These are phyloP conservation scores for Melipona quadrifasciata DNA, from an alignment of 1,140 invertebrate species.

Conservation along the genomic window DNA sequence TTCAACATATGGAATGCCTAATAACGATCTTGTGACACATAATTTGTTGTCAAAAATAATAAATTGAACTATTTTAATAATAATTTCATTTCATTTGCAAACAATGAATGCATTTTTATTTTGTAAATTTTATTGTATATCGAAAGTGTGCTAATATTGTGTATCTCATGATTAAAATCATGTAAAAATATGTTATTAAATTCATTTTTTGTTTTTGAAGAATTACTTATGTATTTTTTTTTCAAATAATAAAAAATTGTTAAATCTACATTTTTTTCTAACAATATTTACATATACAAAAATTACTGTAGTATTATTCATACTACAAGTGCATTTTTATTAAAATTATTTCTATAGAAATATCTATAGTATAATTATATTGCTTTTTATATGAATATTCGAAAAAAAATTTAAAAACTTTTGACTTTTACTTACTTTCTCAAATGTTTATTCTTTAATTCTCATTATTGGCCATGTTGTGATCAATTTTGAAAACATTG, in stretches of 20 bases:
- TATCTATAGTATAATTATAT: constrained; percentile 16
- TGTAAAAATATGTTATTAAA: constrained; percentile 44
- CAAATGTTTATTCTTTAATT: constrained; percentile 53
- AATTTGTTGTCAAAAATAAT: constrained; percentile 11
- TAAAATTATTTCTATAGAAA: constrained; percentile 45
- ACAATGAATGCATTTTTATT: constrained; percentile 47
- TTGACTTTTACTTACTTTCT: constrained; percentile 30
- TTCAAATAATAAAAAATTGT: constrained; percentile 55
- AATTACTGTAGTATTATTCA: constrained; percentile 24
- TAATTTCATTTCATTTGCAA: constrained; percentile 35
- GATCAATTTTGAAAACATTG: constrained; percentile 70
- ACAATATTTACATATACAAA: constrained; percentile 51
- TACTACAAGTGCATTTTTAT: constrained; percentile 34
- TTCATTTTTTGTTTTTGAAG: constrained; percentile 13
- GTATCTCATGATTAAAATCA: constrained; percentile 22
- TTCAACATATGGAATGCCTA: constrained; percentile 25
- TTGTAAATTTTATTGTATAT: constrained; percentile 29
- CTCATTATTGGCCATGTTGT: constrained; percentile 60
- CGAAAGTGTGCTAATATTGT: constrained; percentile 47
- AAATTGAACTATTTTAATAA: constrained; percentile 28
- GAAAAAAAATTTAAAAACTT: constrained; percentile 4
- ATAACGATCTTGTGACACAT: constrained; percentile 12
- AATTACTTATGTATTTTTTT: constrained; percentile 5
- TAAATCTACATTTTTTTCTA: constrained; percentile 33
- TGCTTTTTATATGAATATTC: constrained; percentile 13